phyloP scores from a whole-genome alignment of 2,113 vertebrate species.

The Callopanchax toddi region DNA sequence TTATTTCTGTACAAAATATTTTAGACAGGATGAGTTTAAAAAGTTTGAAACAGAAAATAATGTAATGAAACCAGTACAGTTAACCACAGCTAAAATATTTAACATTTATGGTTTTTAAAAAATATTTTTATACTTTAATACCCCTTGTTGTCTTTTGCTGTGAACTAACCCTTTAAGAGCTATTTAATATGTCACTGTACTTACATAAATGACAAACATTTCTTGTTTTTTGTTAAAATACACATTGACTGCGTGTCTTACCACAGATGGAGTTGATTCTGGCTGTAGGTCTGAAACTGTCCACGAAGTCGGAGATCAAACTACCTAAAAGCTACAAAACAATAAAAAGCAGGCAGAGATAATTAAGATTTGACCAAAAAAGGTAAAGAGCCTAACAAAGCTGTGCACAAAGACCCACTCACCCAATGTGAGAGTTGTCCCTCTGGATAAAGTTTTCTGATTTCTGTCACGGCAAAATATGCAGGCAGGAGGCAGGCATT shows the following conservation, averaged over 20 bases:
- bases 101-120: too few relatives aligned
- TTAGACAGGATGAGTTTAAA: too few relatives aligned
- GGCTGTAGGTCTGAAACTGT: constrained; percentile 97
- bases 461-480: constrained; percentile 96
- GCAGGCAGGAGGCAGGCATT: constrained; percentile 97
- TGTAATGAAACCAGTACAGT: too few relatives aligned
- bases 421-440: constrained; percentile 98
- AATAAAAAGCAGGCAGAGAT: neutral
- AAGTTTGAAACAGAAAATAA: too few relatives aligned
- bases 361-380: neutral
- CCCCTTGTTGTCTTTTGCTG: too few relatives aligned
- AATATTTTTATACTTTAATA: too few relatives aligned
- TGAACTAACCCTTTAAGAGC: too few relatives aligned
- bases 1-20: too few relatives aligned
- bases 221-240: too few relatives aligned
- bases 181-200: too few relatives aligned
- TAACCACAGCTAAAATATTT: too few relatives aligned
- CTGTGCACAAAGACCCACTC: constrained; percentile 41
- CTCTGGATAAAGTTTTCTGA: constrained; percentile 96
- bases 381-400: neutral
- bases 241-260: constrained; percentile 70
- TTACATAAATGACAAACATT: too few relatives aligned
- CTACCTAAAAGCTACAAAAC: constrained; percentile 89
- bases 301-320: constrained; percentile 96
- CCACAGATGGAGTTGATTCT: constrained; percentile 99